phyloP scores from a whole-genome alignment of 1,140 invertebrate genomes.

The Drosophila busckii region DNA sequence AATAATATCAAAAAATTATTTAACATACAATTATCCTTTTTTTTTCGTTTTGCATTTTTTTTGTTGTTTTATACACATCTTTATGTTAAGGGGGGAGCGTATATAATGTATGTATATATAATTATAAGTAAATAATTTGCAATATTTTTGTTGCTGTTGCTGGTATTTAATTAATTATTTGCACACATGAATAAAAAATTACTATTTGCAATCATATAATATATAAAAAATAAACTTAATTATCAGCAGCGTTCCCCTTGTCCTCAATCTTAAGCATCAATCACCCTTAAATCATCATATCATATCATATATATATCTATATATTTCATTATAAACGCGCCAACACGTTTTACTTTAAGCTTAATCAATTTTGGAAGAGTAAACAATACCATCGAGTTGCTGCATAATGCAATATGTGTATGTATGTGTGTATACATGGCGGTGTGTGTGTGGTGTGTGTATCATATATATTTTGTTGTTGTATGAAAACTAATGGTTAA shows the following conservation, averaged over 20 bases:
- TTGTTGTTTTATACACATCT: constrained; percentile 46
- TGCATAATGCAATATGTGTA: constrained; percentile 56
- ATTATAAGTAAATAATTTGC: constrained; percentile 75
- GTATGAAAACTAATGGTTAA: constrained; percentile 73
- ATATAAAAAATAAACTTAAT: constrained; percentile 78
- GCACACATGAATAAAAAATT: constrained; percentile 76
- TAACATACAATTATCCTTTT: constrained; percentile 45
- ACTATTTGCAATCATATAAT: constrained; percentile 76
- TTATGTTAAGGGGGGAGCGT: constrained; percentile 43
- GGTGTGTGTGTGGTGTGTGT: constrained; percentile 38
- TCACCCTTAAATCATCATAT: constrained; percentile 4
- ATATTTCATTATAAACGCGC: constrained; percentile 26
- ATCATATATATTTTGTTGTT: constrained; percentile 57
- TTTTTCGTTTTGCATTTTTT: constrained; percentile 36
- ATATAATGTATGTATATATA: constrained; percentile 67
- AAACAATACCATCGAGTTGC: constrained; percentile 76
- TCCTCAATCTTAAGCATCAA: constrained; percentile 27
- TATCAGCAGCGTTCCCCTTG: constrained; percentile 49
- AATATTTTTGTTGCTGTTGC: constrained; percentile 53
- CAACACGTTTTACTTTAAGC: constrained; percentile 56
- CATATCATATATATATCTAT: constrained; percentile 23
- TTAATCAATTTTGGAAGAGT: constrained; percentile 77
- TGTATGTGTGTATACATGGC: constrained; percentile 29
- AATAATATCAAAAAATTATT: constrained; percentile 55
- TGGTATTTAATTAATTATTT: constrained; percentile 72